phyloP scores from a whole-genome alignment of 2,113 vertebrate genomes.

The Condylura cristata region DNA sequence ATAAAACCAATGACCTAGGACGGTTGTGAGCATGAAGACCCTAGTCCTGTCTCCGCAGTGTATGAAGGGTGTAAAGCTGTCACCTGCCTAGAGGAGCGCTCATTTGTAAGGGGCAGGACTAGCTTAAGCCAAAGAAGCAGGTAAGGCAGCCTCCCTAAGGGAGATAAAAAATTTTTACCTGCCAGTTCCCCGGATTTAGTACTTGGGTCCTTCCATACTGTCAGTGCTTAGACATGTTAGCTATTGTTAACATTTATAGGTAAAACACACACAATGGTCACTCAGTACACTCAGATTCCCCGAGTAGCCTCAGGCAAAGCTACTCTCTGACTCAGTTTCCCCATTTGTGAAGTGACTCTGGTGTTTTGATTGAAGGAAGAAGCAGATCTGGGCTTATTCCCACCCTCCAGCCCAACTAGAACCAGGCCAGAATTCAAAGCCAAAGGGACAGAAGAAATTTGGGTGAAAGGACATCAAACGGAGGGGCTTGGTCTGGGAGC shows the following conservation, averaged over 20 bases:
- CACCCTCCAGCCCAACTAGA: not conserved
- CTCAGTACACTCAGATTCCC: not conserved
- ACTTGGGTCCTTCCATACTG: not conserved
- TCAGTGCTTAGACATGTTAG: not conserved
- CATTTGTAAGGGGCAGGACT: not conserved
- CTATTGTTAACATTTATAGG: not conserved
- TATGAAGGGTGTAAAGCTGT: not conserved
- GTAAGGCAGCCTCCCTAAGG: not conserved
- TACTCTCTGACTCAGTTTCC: conserved; percentile 55
- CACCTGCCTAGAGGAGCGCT: not conserved
- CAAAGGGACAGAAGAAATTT: conserved; percentile 29
- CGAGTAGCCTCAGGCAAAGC: not conserved
- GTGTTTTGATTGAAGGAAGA: not conserved
- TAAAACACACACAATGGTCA: not conserved
- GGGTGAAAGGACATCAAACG: not conserved
- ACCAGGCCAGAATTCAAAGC: not conserved
- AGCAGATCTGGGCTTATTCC: not conserved
- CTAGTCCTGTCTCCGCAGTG: fast-evolving
- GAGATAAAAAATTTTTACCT: not conserved
- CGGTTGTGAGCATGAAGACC: too few relatives aligned
- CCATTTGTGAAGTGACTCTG: not conserved
- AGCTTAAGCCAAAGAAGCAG: not conserved
- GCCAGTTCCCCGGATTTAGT: not conserved
- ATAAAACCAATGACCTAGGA: not conserved
- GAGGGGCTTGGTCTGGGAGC: not conserved